These are phyloP conservation scores for Agapostemon virescens DNA, from an alignment of 2,888 invertebrate genomes.

Conservation along the genomic window DNA sequence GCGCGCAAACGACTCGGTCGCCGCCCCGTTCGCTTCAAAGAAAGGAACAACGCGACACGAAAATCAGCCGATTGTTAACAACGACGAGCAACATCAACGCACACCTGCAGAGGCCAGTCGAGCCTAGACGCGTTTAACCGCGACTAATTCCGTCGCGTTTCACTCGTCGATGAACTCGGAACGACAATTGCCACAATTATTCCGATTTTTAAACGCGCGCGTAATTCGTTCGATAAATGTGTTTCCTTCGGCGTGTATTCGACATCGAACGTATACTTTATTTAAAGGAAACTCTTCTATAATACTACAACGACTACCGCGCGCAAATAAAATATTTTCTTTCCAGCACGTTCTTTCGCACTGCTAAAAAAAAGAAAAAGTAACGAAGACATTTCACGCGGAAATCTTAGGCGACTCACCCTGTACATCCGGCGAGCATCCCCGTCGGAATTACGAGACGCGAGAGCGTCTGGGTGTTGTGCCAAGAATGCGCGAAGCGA, in stretches of 20 bases:
- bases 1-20: constrained; percentile 10
- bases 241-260: too few relatives aligned
- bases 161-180: not conserved
- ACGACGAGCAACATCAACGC: not conserved
- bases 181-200: not conserved
- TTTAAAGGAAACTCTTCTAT: too few relatives aligned
- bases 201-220: not conserved
- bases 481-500: not conserved
- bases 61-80: constrained; percentile 28
- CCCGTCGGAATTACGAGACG: constrained; percentile 26
- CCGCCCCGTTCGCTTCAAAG: constrained; percentile 8
- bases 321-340: too few relatives aligned
- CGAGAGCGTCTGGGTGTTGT: not conserved
- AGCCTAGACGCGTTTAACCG: not conserved
- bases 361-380: too few relatives aligned
- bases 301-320: too few relatives aligned
- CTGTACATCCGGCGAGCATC: too few relatives aligned
- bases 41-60: constrained; percentile 6
- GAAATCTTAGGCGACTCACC: too few relatives aligned
- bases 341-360: too few relatives aligned
- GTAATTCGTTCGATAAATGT: not conserved
- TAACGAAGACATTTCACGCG: too few relatives aligned
- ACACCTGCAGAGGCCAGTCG: not conserved
- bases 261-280: too few relatives aligned
- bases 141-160: not conserved